Evolutionary conservation across 2,888 invertebrate genomes (phyloP), one percentile per base, ranked within the genome.

Genomic region (Eustalomyia histrio): DNA sequence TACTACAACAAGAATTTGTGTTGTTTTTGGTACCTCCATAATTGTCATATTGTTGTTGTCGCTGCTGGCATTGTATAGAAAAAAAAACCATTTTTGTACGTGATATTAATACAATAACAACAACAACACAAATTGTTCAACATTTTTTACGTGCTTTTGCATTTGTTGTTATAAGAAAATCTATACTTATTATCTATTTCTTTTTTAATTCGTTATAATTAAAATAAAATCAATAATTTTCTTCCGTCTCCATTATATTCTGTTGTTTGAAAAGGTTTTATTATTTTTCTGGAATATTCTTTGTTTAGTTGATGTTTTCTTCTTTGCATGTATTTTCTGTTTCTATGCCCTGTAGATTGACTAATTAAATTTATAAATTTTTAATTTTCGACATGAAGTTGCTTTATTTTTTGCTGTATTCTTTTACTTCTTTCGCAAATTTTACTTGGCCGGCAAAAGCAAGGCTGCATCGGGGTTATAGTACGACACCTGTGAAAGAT

Each of bases 21-120:
- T 39, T 53, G 65, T 50, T 10, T 47, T 35, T 24, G 14, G 39
- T 53, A 24, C 39, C 60, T 39, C 33, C 57, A 16, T 18, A 29
- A 39, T 12, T 39, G 39, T 12, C 39, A 39, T 21, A 10, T 47
- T 55, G 16, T n/a, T 69, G 61, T 55, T 75, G 60, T 18, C 68
- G 57, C n/a, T n/a, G n/a, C n/a, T n/a, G 69, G 57, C 69, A 76
- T 64, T 76, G 52, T 52, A 58, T n/a, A 24, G 55, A 29, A 9
- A 17, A 61, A 65, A 55, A 50, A 53, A 61, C 7, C n/a, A 3
- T 29, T 33, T 63, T 52, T 53, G 33, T 76, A 64, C 63, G 64
- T 63, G 33, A 76, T 57, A 50, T 3, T 6, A 29, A 6, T 29
- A 6, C 29, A 29, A 6, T 29, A 29, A 7, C 29, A 7, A 29